phyloP scores from a whole-genome alignment of 2,113 vertebrate genomes.

The Pyrgilauda ruficollis region DNA sequence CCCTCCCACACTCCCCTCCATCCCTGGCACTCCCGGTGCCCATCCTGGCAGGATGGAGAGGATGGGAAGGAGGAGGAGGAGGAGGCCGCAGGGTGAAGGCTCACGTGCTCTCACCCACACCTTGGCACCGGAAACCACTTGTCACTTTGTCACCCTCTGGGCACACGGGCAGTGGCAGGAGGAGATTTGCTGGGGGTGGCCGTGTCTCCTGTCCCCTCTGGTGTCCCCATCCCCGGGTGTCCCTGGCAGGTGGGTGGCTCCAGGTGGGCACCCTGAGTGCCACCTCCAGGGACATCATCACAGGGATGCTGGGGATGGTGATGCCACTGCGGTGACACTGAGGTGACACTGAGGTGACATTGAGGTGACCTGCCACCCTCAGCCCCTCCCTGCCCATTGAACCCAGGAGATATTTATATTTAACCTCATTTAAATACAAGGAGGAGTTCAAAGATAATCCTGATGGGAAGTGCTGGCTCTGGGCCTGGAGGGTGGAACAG shows the following conservation, averaged over 20 bases:
- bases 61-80: not conserved
- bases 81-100: not conserved
- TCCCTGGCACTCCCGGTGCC: not conserved
- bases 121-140: not conserved
- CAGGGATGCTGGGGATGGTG: not conserved
- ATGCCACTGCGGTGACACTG: fast-evolving
- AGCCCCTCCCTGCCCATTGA: fast-evolving
- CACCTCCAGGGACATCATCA: not conserved
- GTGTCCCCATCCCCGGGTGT: not conserved
- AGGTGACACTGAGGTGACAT: not conserved
- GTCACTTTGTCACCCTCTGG: not conserved
- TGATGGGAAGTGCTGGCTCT: fast-evolving
- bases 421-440: not conserved
- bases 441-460: not conserved
- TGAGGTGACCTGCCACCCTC: not conserved
- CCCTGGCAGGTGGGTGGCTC: not conserved
- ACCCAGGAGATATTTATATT: not conserved
- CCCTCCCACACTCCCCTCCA: not conserved
- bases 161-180: fast-evolving
- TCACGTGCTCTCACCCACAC: not conserved
- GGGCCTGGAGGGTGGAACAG: not conserved
- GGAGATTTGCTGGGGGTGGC: not conserved
- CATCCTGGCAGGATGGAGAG: fast-evolving
- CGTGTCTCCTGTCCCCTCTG: not conserved
- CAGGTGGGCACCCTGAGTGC: not conserved